Conservation (phyloP, 2,888 invertebrate genomes). For the Brenthis hecate region DNA sequence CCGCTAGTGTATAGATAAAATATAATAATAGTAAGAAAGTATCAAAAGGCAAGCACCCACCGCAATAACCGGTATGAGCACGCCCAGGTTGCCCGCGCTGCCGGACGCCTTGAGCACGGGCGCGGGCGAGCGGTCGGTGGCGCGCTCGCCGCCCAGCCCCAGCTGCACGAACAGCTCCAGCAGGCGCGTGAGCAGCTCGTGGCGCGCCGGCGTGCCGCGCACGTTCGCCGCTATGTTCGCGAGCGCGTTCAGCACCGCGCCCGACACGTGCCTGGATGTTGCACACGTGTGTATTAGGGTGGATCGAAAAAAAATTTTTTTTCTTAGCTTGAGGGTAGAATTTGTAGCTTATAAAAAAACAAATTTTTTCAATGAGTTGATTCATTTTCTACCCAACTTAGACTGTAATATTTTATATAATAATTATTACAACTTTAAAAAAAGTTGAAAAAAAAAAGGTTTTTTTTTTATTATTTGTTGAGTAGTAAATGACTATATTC, state of each 20-base stretch:
- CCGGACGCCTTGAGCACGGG: slow-evolving; percentile 92
- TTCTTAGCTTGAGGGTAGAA: too few species aligned
- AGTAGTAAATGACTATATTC: too few species aligned
- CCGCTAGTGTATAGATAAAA: too few species aligned
- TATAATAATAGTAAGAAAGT: too few species aligned
- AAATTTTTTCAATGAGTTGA: too few species aligned
- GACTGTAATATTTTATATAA: too few species aligned
- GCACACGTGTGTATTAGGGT: background rate
- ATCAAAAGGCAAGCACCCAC: slow-evolving; percentile 65
- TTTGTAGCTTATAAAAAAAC: too few species aligned
- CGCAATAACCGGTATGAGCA: slow-evolving; percentile 98
- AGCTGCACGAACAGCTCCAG: slow-evolving; percentile 98
- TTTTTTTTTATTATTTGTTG: too few species aligned
- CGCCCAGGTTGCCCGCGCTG: slow-evolving; percentile 98
- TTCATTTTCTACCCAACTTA: too few species aligned
- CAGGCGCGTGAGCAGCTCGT: slow-evolving; percentile 92
- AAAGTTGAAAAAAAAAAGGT: too few species aligned
- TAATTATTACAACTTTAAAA: too few species aligned
- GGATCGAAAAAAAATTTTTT: too few species aligned
- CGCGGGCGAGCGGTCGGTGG: slow-evolving; percentile 93
- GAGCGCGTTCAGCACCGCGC: slow-evolving; percentile 97
- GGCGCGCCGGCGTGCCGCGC: slow-evolving; percentile 91
- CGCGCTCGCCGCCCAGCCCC: slow-evolving; percentile 97
- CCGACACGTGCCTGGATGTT: slow-evolving; percentile 89
- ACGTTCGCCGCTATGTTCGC: slow-evolving; percentile 98